Percentiles rank a stretch among this genome's conserved stretches.
Conservation (phyloP, 2,888 invertebrate species). For the Acleris cristana region DNA sequence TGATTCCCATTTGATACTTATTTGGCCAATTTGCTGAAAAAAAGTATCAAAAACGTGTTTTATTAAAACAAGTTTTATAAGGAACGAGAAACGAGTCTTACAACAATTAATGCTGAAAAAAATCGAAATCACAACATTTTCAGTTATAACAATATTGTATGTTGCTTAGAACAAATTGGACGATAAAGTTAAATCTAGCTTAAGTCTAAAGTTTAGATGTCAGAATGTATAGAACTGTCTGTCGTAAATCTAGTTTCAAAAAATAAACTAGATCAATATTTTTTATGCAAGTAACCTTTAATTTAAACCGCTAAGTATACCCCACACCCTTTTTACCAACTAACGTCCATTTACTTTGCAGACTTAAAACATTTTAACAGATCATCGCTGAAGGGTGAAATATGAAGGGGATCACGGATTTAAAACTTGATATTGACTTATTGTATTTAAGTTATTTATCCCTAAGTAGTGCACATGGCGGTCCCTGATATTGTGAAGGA, state of each 20-base stretch:
- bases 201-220: too few species aligned
- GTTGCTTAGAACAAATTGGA: not conserved
- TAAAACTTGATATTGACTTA: constrained; percentile 62
- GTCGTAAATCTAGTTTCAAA: too few species aligned
- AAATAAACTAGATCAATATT: too few species aligned
- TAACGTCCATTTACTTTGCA: constrained; percentile 58
- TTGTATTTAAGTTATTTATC: constrained; percentile 44
- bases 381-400: constrained; percentile 69
- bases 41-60: too few species aligned
- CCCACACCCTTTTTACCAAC: constrained; percentile 45
- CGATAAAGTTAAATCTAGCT: not conserved
- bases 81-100: too few species aligned
- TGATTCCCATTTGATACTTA: too few species aligned
- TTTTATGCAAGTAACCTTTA: not conserved
- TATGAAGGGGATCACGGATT: constrained; percentile 73
- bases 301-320: constrained; percentile 12
- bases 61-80: too few species aligned
- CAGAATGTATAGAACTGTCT: too few species aligned
- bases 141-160: too few species aligned
- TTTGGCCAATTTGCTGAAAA: too few species aligned
- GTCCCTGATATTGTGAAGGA: constrained; percentile 43
- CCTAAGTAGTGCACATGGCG: constrained; percentile 56
- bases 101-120: too few species aligned
- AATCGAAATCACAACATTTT: too few species aligned
- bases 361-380: constrained; percentile 64